Evolutionary conservation across 1,140 invertebrate genomes (phyloP).

Genomic region (Xylocopa sonorina): DNA sequence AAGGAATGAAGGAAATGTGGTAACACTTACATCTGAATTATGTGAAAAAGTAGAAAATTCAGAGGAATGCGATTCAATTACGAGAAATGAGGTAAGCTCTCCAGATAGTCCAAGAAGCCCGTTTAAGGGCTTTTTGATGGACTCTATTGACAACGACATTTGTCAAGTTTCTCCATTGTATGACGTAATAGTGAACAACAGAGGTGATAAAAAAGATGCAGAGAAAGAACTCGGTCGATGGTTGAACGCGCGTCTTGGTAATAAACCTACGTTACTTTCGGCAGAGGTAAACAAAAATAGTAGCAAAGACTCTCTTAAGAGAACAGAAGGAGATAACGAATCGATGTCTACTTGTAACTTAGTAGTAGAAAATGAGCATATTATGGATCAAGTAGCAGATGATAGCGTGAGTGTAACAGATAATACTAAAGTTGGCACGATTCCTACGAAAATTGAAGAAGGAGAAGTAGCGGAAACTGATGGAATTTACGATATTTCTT

Average conservation of each 20-base stretch:
- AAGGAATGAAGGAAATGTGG: neutral
- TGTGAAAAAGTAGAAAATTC: neutral
- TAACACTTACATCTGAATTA: neutral
- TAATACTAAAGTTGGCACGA: no score
- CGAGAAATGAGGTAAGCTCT: conserved; percentile 1
- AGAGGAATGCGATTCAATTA: neutral
- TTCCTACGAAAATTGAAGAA: neutral
- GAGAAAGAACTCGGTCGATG: neutral
- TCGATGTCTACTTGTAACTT: neutral
- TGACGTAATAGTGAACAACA: neutral
- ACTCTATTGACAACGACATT: conserved; percentile 1
- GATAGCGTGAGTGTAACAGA: neutral
- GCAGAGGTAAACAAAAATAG: neutral
- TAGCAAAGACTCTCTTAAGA: no score
- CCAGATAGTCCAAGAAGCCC: conserved; percentile 49
- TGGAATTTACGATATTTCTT: neutral
- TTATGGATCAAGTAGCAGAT: neutral
- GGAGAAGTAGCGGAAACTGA: neutral
- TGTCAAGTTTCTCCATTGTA: neutral
- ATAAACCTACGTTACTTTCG: neutral
- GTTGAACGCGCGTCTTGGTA: neutral
- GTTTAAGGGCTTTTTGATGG: conserved; percentile 58
- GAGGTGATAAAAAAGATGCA: neutral
- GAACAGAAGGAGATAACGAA: neutral
- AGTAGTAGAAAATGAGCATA: neutral